These are phyloP conservation scores for Diplosoma virens DNA, from an alignment of 23 tunicate species.

Conservation along the genomic window DNA sequence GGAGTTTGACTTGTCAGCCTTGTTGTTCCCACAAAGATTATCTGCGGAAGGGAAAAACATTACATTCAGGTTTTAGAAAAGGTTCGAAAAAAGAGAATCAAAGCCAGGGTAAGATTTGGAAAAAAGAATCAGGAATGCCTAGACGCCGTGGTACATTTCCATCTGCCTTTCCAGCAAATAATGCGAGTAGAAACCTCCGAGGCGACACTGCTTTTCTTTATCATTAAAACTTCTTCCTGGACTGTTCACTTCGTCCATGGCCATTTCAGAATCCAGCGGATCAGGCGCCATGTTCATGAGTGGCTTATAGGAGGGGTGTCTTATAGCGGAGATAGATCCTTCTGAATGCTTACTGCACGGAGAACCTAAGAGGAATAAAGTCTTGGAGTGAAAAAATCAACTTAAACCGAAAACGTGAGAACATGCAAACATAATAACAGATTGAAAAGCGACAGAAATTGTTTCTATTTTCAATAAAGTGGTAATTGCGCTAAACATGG, in stretches of 20 bases:
- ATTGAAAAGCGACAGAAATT: too few relatives aligned
- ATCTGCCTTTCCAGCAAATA: constrained; percentile 54
- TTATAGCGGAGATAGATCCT: neutral
- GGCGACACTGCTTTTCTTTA: neutral
- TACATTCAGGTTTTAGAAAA: neutral
- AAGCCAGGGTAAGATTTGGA: too few relatives aligned
- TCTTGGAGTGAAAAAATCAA: too few relatives aligned
- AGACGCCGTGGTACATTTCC: constrained; percentile 44
- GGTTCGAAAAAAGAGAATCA: neutral
- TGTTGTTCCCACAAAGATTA: too few relatives aligned
- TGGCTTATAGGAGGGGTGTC: constrained; percentile 9
- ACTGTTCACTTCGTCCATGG: too few relatives aligned
- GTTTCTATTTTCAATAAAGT: neutral
- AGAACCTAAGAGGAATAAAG: neutral
- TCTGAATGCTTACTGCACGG: neutral
- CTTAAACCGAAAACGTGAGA: too few relatives aligned
- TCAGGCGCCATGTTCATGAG: too few relatives aligned
- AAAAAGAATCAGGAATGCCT: too few relatives aligned
- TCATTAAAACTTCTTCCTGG: too few relatives aligned
- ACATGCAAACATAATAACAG: too few relatives aligned
- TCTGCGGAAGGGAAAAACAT: constrained; percentile 5
- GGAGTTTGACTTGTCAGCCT: too few relatives aligned
- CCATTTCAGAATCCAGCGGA: too few relatives aligned
- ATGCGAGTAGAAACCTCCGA: constrained; percentile 45
- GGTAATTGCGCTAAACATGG: neutral